Evolutionary conservation across 2,797 vertebrate genomes (phyloP), one percentile per base, ranked within the genome.

Genomic region (Cirrhinus mrigala): DNA sequence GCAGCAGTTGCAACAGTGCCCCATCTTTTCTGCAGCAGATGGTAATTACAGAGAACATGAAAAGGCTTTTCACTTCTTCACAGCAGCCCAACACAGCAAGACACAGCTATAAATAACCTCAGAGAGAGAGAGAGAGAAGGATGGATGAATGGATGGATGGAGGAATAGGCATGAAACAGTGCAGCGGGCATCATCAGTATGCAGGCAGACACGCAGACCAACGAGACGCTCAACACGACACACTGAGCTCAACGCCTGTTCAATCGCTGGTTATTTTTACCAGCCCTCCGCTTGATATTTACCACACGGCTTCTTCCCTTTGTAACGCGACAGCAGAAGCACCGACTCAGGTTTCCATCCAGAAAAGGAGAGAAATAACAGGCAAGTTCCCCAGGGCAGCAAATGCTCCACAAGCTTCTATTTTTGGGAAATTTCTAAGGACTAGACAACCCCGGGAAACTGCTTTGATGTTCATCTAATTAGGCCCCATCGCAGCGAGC

Each of bases 101-200:
- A 87, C 71, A 92, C 92, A 90, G 93, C 94, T 95, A 95, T 94
- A 96, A 96, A 95, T 94, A 96, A 95, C 48, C 71, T 8, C 33
- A 79, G 71, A 74, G 24, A 82, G 40, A 56, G 74, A 66, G 69
- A 69, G 81, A 10, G 5, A 7, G 29, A 84, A 74, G 3, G 79
- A 52, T 86, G 73, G 8, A 69, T 64, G 75, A 84, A 74, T 70
- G 37, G 58, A 75, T 48, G 18, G 69, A 71, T 2, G 82, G 85
- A 88, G 84, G 69, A 46, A 76, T 76, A 68, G 68, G 2, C 22
- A 14, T 46, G 40, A 46, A 70, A 22, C 68, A 7, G 37, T 44
- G 6, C 68, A 82, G 62, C 81, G 81, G 74, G 86, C 68, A 77
- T 84, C 79, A 54, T 77, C 86, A 81, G 83, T 83, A 78, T 50